Evolutionary conservation across 2,888 invertebrate genomes (phyloP).

Genomic region (Halocaridina rubra): DNA sequence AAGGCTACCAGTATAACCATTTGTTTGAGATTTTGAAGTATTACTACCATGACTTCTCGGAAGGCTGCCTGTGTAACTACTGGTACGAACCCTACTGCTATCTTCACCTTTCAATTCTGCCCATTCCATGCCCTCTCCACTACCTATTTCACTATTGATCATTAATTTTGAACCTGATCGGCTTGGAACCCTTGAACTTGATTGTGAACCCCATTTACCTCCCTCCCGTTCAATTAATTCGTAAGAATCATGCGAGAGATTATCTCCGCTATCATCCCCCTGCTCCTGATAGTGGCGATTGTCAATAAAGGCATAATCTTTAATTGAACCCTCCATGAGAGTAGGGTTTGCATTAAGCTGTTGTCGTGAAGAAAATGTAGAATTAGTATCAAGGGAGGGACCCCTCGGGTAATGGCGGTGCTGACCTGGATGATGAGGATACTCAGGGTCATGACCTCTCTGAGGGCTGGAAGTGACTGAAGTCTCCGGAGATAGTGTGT

Average conservation of each 20-base stretch:
- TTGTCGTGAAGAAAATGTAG: constrained; percentile 51
- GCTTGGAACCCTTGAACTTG: constrained; percentile 43
- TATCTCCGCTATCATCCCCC: constrained; percentile 62
- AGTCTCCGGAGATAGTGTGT: constrained; percentile 65
- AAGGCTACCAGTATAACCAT: constrained; percentile 62
- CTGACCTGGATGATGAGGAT: constrained; percentile 66
- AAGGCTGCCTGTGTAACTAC: constrained; percentile 56
- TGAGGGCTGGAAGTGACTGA: constrained; percentile 66
- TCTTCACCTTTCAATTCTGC: constrained; percentile 54
- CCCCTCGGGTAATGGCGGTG: constrained; percentile 58
- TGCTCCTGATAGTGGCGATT: constrained; percentile 45
- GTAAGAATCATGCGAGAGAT: constrained; percentile 64
- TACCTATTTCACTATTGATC: constrained; percentile 44
- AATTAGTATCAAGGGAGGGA: constrained; percentile 54
- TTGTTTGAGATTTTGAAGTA: constrained; percentile 41
- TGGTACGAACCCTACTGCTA: constrained; percentile 22
- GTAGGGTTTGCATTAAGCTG: constrained; percentile 39
- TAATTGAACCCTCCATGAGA: constrained; percentile 46
- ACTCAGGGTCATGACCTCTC: constrained; percentile 67
- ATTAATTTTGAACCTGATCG: constrained; percentile 41
- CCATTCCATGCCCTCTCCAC: constrained; percentile 58
- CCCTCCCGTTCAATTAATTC: constrained; percentile 63
- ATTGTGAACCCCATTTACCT: constrained; percentile 42
- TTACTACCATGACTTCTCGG: constrained; percentile 61
- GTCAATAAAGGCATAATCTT: constrained; percentile 46